Evolutionary conservation across 2,797 vertebrate genomes (phyloP), one percentile per base, ranked within the genome.

Genomic region (Myiothlypis chrysogaster): DNA sequence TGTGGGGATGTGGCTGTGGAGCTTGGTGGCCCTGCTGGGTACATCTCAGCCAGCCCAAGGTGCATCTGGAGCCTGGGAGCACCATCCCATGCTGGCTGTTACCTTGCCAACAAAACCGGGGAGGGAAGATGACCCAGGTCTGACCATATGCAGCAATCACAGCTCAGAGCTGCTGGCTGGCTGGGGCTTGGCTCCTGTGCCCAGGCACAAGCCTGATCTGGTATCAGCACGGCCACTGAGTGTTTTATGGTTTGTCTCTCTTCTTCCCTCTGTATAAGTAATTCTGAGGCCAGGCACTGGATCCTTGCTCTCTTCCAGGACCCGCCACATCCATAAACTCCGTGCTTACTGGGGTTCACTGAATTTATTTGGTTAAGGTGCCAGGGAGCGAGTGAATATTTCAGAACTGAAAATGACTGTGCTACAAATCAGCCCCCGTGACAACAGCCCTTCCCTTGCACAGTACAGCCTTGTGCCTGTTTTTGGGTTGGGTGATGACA

Each of bases 361-460:
- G 69, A 73, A 49, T 71, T 69, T 75, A n/a, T 91, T 96, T 49
- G 41, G 32, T 78, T 78, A 69, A 86, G 60, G 63, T 90, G 47
- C 35, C 20, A 11, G 35, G n/a, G 43, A 60, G 21, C 9, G 30
- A 87, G 57, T 96, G 79, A 88, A 35, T 83, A 50, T 77, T 78
- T 91, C 72, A 78, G 87, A 86, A 65, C 72, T 87, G 91, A 56
- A 96, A 96, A 93, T 65, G 35, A 77, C 90, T 83, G 92, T 46
- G 65, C 52, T 53, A 90, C 85, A 91, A 82, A 60, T 87, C 82
- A 60, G 64, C 32, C 64, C 30, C 6, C 55, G 1, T 93, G 94
- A 41, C 43, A 47, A 17, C 4, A 14, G 73, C 41, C 25, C 60
- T 77, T 43, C 46, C 63, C 60, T 83, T 77, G 86, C 79, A 10